phyloP scores from a whole-genome alignment of 2,888 invertebrate species.

The Drosophila rellima region DNA sequence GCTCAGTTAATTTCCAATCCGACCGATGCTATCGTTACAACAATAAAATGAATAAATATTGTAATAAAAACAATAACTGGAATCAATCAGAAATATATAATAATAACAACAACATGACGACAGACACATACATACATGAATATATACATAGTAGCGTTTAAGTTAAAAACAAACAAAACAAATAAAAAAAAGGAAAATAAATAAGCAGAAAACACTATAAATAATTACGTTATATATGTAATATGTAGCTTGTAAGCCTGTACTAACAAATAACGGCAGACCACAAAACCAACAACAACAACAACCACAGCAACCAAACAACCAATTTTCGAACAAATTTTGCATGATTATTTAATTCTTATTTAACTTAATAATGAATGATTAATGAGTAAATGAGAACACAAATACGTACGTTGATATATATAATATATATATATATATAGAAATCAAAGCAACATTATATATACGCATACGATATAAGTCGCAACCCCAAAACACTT shows the following conservation, averaged over 20 bases:
- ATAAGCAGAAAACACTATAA: slow-evolving; percentile 33
- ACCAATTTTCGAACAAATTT: slow-evolving; percentile 72
- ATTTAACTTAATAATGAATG: slow-evolving; percentile 54
- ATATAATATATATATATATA: slow-evolving; percentile 26
- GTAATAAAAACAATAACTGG: slow-evolving; percentile 13
- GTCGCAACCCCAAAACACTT: slow-evolving; percentile 25
- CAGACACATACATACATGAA: slow-evolving; percentile 49
- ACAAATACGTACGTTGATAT: slow-evolving; percentile 72
- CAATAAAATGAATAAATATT: slow-evolving; percentile 26
- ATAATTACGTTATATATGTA: slow-evolving; percentile 63
- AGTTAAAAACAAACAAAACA: slow-evolving; percentile 44
- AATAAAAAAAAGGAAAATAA: slow-evolving; percentile 8
- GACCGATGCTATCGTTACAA: slow-evolving; percentile 65
- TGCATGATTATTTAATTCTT: slow-evolving; percentile 57
- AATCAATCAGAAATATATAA: slow-evolving; percentile 13
- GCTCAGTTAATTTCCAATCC: slow-evolving; percentile 67
- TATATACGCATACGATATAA: slow-evolving; percentile 40
- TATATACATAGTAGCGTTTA: slow-evolving; percentile 70
- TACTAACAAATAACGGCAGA: slow-evolving; percentile 64
- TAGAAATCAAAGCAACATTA: slow-evolving; percentile 46
- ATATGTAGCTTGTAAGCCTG: slow-evolving; percentile 63
- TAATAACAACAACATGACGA: slow-evolving; percentile 45
- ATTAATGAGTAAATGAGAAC: slow-evolving; percentile 32
- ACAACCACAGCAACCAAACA: slow-evolving; percentile 34
- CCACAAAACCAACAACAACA: slow-evolving; percentile 57